Evolutionary conservation across 2,113 vertebrate genomes (phyloP), one percentile per base, ranked within the genome.

Genomic region (Haemorhous mexicanus): DNA sequence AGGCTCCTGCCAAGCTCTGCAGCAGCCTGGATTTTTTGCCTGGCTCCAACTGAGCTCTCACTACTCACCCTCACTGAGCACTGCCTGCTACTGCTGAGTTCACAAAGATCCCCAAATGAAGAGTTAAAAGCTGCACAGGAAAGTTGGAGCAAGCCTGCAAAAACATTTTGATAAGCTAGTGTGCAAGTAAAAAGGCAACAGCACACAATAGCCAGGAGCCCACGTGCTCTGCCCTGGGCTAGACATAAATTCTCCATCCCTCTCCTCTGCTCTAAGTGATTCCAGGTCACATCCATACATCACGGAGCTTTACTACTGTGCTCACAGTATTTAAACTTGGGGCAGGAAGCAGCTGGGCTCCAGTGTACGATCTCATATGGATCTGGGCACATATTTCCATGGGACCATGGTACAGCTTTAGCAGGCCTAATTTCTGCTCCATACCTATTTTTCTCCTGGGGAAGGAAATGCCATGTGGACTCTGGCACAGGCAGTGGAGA

Each of bases 261-360:
- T 0, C 50, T 93, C 79, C 59, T 93, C 84, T 63, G 55, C 87
- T 93, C 49, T 95, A 95, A 95, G 63, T 92, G 94, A 91, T 95
- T 95, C 95, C 93, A 95, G 91, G 93, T 90, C 95, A 93, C 87
- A 86, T 85, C 68, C 72, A 95, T 91, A 80, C 91, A 94, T 92
- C 93, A 96, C 9, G 1, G 63, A 92, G 93, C 77, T 89, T 90
- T 72, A 93, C 78, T 90, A 3, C 85, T 93, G 84, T 84, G 78
- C 84, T 91, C 55, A 58, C 0, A 1, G 84, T 85, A 69, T 62
- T 94, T 95, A 91, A 95, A 93, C 91, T 41, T 23, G 43, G 77
- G 90, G 89, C 85, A 95, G 91, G 91, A 96, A 96, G 93, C 91
- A 96, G 95, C 91, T 95, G 94, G 91, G 61, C 74, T 95, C 63